Conservation (phyloP, 2,113 vertebrate species). For the Merops nubicus region DNA sequence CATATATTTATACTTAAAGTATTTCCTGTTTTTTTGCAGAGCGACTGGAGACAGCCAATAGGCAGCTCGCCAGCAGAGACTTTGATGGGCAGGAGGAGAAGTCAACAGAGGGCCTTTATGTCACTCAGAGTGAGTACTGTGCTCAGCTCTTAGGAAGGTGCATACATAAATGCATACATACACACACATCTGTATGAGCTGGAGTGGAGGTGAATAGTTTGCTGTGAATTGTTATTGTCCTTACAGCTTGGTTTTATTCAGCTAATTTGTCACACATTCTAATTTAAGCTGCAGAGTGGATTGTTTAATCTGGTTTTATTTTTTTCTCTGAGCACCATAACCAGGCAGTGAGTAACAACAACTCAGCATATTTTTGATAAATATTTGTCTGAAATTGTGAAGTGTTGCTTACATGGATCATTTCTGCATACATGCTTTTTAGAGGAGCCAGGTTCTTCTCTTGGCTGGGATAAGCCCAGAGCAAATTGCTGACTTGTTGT, state of each 20-base stretch:
- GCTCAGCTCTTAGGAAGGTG: background rate
- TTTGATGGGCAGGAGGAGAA: constrained; percentile 76
- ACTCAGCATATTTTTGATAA: constrained; percentile 8
- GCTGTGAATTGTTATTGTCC: background rate
- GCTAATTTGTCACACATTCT: background rate
- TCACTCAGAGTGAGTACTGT: constrained; percentile 81
- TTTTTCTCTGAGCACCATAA: background rate
- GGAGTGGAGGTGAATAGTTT: background rate
- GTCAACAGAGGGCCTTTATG: constrained; percentile 73
- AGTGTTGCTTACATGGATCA: background rate
- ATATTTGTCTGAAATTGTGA: constrained; percentile 26
- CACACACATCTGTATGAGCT: background rate
- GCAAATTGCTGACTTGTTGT: background rate
- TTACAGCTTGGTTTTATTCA: background rate
- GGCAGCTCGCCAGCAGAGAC: constrained; percentile 84
- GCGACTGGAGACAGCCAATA: constrained; percentile 86
- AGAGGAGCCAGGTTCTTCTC: background rate
- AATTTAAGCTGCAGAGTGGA: background rate
- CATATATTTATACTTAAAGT: constrained; percentile 50
- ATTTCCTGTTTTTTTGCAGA: constrained; percentile 79
- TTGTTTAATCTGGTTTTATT: background rate
- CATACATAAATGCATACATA: background rate
- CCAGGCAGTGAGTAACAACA: background rate
- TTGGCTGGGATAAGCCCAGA: background rate
- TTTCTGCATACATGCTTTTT: background rate